These are phyloP conservation scores for Dicycla oo DNA, from an alignment of 2,888 invertebrate species.

Conservation along the genomic window DNA sequence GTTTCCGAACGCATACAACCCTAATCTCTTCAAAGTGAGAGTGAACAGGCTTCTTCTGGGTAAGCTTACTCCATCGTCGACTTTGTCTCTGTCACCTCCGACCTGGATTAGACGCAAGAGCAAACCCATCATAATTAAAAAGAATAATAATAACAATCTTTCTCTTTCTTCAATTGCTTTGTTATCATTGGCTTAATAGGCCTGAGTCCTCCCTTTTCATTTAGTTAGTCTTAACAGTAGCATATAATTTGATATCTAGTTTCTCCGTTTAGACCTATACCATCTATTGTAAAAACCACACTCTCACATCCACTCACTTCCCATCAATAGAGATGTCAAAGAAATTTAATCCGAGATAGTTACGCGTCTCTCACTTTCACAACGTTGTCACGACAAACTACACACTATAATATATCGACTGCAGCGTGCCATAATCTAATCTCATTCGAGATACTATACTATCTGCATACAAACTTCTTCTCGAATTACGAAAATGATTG, in stretches of 20 bases:
- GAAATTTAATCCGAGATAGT: slow-evolving; percentile 48
- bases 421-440: slow-evolving; percentile 56
- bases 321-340: slow-evolving; percentile 53
- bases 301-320: slow-evolving; percentile 40
- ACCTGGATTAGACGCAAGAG: too few relatives aligned
- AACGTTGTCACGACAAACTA: slow-evolving; percentile 61
- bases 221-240: not conserved
- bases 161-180: not conserved
- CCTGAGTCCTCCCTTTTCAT: not conserved
- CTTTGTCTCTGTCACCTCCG: too few relatives aligned
- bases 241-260: not conserved
- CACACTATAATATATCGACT: slow-evolving; percentile 56
- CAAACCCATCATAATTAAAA: too few relatives aligned
- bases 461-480: slow-evolving; percentile 46
- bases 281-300: slow-evolving; percentile 15
- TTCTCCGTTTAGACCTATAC: slow-evolving; percentile 12
- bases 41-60: too few relatives aligned
- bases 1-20: too few relatives aligned
- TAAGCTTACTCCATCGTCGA: too few relatives aligned
- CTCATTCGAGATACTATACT: slow-evolving; percentile 45
- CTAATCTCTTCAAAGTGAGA: too few relatives aligned
- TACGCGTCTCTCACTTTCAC: slow-evolving; percentile 59
- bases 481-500: slow-evolving; percentile 55
- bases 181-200: not conserved
- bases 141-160: too few relatives aligned